Evolutionary conservation across 2,113 vertebrate species (phyloP).

Genomic region (Embiotoca jacksoni): DNA sequence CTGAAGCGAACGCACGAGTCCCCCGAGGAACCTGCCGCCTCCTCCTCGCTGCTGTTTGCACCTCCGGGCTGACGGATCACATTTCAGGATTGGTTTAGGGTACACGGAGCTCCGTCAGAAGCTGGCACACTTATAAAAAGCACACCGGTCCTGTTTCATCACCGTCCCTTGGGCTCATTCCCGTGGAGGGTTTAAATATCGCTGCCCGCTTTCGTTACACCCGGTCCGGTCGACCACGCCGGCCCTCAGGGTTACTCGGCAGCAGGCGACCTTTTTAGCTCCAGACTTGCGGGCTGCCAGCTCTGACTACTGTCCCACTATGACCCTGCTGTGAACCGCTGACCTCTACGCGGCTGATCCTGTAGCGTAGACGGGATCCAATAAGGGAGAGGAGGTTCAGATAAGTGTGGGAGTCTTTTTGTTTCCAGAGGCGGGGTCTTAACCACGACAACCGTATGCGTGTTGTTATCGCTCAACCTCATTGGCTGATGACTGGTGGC

Average conservation of each 20-base stretch:
- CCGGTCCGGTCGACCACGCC: constrained; percentile 17
- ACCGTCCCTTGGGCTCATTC: constrained; percentile 41
- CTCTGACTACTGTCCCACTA: constrained; percentile 24
- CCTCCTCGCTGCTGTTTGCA: constrained; percentile 30
- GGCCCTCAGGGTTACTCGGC: constrained; percentile 74
- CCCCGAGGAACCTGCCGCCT: constrained; percentile 21
- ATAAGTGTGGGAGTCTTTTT: constrained; percentile 46
- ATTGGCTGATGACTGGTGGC: constrained; percentile 22
- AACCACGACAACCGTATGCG: neutral
- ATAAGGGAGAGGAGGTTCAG: neutral
- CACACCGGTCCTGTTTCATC: constrained; percentile 49
- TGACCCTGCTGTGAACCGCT: constrained; percentile 16
- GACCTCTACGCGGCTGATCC: constrained; percentile 32
- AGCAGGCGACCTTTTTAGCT: constrained; percentile 57
- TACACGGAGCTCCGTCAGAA: constrained; percentile 48
- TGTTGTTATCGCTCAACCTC: constrained; percentile 28
- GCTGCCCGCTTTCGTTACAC: constrained; percentile 4
- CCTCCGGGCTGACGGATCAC: constrained; percentile 51
- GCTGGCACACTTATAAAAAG: constrained; percentile 53
- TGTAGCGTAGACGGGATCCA: constrained; percentile 19
- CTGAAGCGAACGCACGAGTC: constrained; percentile 47
- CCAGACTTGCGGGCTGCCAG: constrained; percentile 32
- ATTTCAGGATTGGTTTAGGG: constrained; percentile 62
- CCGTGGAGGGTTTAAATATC: constrained; percentile 55
- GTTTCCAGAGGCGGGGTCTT: constrained; percentile 27